A percentile compares a stretch with the other conserved stretches of the same genome.
Conservation (phyloP, 2,797 vertebrate species). For the Pseudochaenichthys georgianus region DNA sequence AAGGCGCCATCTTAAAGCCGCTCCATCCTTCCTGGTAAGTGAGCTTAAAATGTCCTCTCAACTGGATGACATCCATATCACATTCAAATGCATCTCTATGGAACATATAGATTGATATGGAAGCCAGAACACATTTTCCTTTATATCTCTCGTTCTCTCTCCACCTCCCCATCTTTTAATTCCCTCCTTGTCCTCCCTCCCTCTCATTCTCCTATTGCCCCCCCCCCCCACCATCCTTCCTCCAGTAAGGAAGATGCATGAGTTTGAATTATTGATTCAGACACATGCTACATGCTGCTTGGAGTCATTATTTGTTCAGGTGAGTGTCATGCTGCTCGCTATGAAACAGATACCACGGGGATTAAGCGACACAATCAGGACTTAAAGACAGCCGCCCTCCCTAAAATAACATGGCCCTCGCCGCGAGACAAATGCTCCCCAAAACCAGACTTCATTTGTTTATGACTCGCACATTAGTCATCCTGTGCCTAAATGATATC, state of each 20-base stretch:
- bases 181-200: conserved; percentile 47
- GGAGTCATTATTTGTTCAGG: conserved; percentile 86
- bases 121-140: conserved; percentile 68
- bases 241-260: conserved; percentile 84
- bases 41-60: conserved; percentile 67
- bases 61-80: conserved; percentile 62
- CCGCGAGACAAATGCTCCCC: conserved; percentile 81
- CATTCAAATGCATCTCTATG: conserved; percentile 70
- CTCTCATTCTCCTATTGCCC: conserved; percentile 35
- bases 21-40: conserved; percentile 52
- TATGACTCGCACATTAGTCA: conserved; percentile 83
- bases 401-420: conserved; percentile 80
- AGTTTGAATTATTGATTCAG: conserved; percentile 85
- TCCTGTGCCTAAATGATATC: conserved; percentile 77
- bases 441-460: conserved; percentile 82
- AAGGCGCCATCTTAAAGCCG: conserved; percentile 80
- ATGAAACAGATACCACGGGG: conserved; percentile 81
- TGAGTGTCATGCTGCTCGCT: conserved; percentile 82
- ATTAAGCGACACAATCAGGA: conserved; percentile 85
- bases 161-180: conserved; percentile 66
- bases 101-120: conserved; percentile 74
- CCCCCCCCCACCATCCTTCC: conserved; percentile 14
- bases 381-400: conserved; percentile 82
- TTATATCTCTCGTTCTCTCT: conserved; percentile 53
- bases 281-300: conserved; percentile 83